These are phyloP conservation scores for Harpegnathos saltator DNA, from an alignment of 1,140 invertebrate species.

Conservation along the genomic window DNA sequence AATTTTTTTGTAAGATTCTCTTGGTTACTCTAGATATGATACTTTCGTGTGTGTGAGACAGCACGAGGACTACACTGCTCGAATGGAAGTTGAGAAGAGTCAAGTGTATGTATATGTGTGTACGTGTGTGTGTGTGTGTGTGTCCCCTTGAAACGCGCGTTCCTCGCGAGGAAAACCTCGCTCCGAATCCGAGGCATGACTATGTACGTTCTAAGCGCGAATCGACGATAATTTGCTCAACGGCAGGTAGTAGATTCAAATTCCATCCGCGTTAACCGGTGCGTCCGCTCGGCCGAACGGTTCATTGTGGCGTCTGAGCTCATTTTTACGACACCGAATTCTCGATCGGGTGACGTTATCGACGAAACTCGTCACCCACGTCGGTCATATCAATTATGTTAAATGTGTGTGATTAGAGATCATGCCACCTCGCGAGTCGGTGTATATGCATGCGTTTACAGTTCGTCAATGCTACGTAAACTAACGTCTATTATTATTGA, in stretches of 20 bases:
- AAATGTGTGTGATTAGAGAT: conserved; percentile 10
- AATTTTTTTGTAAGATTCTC: no score
- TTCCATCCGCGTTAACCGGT: conserved; percentile 2
- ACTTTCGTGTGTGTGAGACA: conserved; percentile 27
- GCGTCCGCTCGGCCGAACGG: no score
- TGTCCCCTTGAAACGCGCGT: background rate
- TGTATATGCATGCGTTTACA: background rate
- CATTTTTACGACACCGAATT: conserved; percentile 10
- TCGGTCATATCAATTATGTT: background rate
- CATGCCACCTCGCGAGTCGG: background rate
- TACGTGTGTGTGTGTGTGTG: background rate
- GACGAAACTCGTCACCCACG: background rate
- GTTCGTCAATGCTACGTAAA: conserved; percentile 23
- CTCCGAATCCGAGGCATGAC: conserved; percentile 16
- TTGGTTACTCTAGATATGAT: conserved; percentile 18
- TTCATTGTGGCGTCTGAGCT: background rate
- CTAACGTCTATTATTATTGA: conserved; percentile 62
- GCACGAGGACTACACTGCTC: background rate
- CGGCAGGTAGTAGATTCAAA: conserved; percentile 26
- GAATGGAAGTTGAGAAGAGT: conserved; percentile 30
- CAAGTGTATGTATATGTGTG: background rate
- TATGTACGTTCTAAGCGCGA: background rate
- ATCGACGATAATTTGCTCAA: conserved; percentile 27
- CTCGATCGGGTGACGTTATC: background rate
- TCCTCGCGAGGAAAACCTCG: conserved; percentile 27